phyloP scores from a whole-genome alignment of 2,888 invertebrate species.

The Polia nebulosa region DNA sequence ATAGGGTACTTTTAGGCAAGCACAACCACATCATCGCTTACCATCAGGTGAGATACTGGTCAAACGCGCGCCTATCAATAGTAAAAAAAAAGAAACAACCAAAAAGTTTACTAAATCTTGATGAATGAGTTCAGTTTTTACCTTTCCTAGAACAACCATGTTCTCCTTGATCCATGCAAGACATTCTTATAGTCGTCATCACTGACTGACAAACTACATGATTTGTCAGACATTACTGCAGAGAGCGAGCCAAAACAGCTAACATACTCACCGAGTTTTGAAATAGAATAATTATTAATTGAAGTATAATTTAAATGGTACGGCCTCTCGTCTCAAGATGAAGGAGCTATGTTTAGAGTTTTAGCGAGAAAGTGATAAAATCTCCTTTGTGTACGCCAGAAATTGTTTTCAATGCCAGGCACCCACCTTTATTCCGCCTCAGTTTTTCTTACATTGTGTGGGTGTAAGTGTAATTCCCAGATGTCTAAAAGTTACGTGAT shows the following conservation, averaged over 20 bases:
- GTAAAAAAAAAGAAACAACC: too few species aligned
- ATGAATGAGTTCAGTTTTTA: background rate
- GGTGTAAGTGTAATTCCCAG: background rate
- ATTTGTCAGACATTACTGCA: constrained; percentile 36
- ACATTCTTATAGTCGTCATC: constrained; percentile 6
- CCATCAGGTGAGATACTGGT: too few species aligned
- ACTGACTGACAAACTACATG: constrained; percentile 36
- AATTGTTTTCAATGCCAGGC: constrained; percentile 1
- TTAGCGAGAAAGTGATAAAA: constrained; percentile 28
- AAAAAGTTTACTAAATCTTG: too few species aligned
- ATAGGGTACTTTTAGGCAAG: too few species aligned
- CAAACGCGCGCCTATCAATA: too few species aligned
- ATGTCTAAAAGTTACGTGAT: too few species aligned
- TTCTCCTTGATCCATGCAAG: background rate
- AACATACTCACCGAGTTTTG: constrained; percentile 34
- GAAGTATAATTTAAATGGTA: constrained; percentile 36
- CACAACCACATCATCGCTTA: too few species aligned
- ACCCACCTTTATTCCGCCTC: background rate
- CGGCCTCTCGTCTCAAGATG: constrained; percentile 38
- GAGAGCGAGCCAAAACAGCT: constrained; percentile 47
- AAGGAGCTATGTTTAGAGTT: constrained; percentile 29
- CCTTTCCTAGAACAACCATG: background rate
- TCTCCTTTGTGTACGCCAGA: constrained; percentile 1
- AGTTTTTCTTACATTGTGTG: background rate
- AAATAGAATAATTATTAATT: constrained; percentile 60